These are phyloP conservation scores for Ephestia elutella DNA, from an alignment of 1,140 invertebrate species.

Conservation along the genomic window DNA sequence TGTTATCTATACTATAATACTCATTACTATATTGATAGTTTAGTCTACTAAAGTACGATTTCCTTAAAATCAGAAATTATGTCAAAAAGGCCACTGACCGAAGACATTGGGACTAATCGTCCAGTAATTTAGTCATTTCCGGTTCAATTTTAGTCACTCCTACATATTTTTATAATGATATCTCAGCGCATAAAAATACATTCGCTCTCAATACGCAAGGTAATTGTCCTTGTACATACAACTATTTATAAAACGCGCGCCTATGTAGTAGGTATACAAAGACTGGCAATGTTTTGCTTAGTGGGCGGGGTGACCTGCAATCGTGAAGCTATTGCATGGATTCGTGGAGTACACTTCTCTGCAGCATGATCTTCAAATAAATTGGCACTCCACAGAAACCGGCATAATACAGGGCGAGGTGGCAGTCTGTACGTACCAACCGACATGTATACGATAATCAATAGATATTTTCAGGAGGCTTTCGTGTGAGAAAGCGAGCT, in stretches of 20 bases:
- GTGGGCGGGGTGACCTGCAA: conserved; percentile 6
- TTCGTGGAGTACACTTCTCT: background rate
- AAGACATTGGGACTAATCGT: background rate
- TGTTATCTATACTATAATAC: background rate
- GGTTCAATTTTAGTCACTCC: background rate
- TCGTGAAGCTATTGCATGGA: background rate
- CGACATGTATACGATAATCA: conserved; percentile 68
- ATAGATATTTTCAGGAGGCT: conserved; percentile 74
- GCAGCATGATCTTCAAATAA: conserved; percentile 62
- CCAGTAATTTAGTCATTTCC: background rate
- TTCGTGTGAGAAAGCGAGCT: conserved; percentile 57
- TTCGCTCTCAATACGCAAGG: conserved; percentile 36
- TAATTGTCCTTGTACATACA: conserved; percentile 26
- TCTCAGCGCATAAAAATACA: conserved; percentile 13
- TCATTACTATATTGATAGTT: background rate
- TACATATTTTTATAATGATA: conserved; percentile 4
- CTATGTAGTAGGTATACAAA: background rate
- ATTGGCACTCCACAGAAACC: conserved; percentile 62
- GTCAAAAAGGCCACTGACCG: conserved; percentile 1
- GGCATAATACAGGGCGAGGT: conserved; percentile 63
- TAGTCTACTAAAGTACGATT: background rate
- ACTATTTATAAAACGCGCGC: conserved; percentile 24
- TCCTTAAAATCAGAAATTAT: background rate
- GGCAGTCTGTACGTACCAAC: conserved; percentile 44
- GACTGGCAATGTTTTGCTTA: conserved; percentile 9